A percentile compares a stretch with the other conserved stretches of the same genome.
phyloP scores from a whole-genome alignment of 2,888 invertebrate genomes.

The Galeruca laticollis region DNA sequence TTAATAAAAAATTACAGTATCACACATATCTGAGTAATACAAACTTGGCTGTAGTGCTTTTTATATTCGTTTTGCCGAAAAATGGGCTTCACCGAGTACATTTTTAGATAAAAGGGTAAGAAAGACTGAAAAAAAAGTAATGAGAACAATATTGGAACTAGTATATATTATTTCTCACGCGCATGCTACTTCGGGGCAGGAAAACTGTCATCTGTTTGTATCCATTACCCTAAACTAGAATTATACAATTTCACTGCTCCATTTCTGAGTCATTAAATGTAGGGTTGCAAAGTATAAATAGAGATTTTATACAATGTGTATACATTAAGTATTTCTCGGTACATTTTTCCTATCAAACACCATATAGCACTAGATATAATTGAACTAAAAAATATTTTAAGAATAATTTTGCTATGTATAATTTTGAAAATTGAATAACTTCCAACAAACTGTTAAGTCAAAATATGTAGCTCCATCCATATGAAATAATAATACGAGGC shows the following conservation, averaged over 20 bases:
- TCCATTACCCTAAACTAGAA: background rate
- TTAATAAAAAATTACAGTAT: background rate
- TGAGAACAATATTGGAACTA: background rate
- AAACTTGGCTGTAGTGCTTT: background rate
- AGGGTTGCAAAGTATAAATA: background rate
- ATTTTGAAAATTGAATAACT: too few species aligned
- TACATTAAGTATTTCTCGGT: too few species aligned
- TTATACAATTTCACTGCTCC: too few species aligned
- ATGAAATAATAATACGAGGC: too few species aligned
- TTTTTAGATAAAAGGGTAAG: background rate
- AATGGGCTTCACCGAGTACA: background rate
- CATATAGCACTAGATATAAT: too few species aligned
- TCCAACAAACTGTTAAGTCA: too few species aligned
- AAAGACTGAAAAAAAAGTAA: background rate
- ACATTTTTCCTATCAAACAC: too few species aligned
- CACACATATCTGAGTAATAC: too few species aligned
- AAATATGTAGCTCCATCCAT: too few species aligned
- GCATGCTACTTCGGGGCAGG: background rate
- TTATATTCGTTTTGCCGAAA: conserved; percentile 12
- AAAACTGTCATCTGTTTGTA: background rate
- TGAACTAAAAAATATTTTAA: too few species aligned
- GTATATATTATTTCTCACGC: background rate
- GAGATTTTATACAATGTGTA: background rate
- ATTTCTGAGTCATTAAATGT: too few species aligned
- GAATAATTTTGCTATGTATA: too few species aligned